phyloP scores from a whole-genome alignment of 2,797 vertebrate species.

The Gymnocypris eckloni region DNA sequence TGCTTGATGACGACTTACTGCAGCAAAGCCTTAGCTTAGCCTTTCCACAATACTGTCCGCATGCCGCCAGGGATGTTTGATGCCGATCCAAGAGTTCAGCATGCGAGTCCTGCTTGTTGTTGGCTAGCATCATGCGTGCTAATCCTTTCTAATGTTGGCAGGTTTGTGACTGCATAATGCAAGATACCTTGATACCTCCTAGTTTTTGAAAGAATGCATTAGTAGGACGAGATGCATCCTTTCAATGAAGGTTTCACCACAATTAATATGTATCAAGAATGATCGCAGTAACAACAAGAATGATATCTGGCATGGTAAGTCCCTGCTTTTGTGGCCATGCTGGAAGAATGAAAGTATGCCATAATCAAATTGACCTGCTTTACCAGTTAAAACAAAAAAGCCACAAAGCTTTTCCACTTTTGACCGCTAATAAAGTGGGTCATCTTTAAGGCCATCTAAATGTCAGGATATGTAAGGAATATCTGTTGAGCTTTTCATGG shows the following conservation, averaged over 20 bases:
- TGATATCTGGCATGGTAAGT: neutral
- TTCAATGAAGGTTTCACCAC: neutral
- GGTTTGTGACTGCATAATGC: constrained; percentile 37
- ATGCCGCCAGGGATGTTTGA: constrained; percentile 44
- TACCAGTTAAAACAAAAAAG: constrained; percentile 14
- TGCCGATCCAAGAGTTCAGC: constrained; percentile 47
- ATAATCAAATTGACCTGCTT: constrained; percentile 20
- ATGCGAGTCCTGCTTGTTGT: constrained; percentile 32
- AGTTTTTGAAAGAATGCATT: constrained; percentile 13
- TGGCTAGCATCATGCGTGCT: constrained; percentile 45
- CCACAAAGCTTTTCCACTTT: constrained; percentile 5
- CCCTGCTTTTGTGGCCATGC: neutral
- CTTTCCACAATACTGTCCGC: constrained; percentile 44
- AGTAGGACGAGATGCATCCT: constrained; percentile 20
- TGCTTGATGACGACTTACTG: neutral
- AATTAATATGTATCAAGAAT: constrained; percentile 3
- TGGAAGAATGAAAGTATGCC: constrained; percentile 6
- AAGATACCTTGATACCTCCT: constrained; percentile 33
- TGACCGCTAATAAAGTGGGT: constrained; percentile 28
- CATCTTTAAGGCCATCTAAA: constrained; percentile 37
- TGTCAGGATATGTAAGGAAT: constrained; percentile 30
- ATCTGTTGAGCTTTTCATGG: constrained; percentile 1
- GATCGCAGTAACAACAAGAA: neutral
- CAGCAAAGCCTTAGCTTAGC: constrained; percentile 40
- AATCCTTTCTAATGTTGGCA: constrained; percentile 53